These are phyloP conservation scores for Chionoecetes opilio DNA, from an alignment of 1,140 invertebrate genomes.

Conservation along the genomic window DNA sequence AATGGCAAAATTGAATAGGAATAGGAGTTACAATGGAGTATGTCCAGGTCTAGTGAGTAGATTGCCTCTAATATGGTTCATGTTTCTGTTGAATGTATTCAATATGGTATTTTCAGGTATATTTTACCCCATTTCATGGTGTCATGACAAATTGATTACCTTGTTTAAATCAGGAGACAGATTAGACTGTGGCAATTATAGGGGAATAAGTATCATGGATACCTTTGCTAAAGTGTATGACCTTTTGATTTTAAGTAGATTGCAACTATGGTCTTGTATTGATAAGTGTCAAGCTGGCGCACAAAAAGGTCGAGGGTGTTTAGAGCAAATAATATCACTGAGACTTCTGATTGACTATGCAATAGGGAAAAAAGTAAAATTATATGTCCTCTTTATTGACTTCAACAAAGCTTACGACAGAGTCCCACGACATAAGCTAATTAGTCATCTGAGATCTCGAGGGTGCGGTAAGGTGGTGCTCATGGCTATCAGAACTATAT, in stretches of 20 bases:
- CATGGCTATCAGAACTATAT: too few relatives aligned
- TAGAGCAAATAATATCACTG: too few relatives aligned
- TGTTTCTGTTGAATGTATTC: slow-evolving; percentile 41
- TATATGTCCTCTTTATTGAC: too few relatives aligned
- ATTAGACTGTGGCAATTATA: slow-evolving; percentile 32
- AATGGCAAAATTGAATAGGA: neutral
- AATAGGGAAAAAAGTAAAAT: too few relatives aligned
- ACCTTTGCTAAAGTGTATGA: slow-evolving; percentile 38
- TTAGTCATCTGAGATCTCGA: too few relatives aligned
- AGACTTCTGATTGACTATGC: too few relatives aligned
- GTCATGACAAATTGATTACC: slow-evolving; percentile 14
- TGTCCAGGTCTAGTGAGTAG: slow-evolving; percentile 25
- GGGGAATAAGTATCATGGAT: slow-evolving; percentile 50
- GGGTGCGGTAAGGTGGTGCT: too few relatives aligned
- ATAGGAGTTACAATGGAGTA: slow-evolving; percentile 36
- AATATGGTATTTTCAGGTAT: neutral
- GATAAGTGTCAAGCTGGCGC: too few relatives aligned
- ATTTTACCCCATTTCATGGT: neutral
- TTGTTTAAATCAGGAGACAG: slow-evolving; percentile 37
- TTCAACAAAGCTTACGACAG: too few relatives aligned
- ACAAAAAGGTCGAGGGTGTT: too few relatives aligned
- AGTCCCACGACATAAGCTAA: too few relatives aligned
- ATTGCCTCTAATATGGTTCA: neutral
- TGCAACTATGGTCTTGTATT: slow-evolving; percentile 25
- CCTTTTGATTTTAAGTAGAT: slow-evolving; percentile 37